Percentiles rank a stretch among this genome's conserved stretches.
phyloP scores from a whole-genome alignment of 2,888 invertebrate species.

The Epinotia nisella region DNA sequence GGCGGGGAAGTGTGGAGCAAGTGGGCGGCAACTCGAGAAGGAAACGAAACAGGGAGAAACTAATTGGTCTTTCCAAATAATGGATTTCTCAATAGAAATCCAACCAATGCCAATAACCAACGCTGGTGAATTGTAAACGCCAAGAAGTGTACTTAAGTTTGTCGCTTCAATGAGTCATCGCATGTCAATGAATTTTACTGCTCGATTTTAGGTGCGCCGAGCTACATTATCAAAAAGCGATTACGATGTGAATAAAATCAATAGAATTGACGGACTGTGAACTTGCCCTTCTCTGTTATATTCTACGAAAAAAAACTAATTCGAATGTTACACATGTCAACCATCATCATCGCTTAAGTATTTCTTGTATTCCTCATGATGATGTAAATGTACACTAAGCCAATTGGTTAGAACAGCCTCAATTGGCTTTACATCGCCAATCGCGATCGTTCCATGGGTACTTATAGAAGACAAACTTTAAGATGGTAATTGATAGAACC shows the following conservation, averaged over 20 bases:
- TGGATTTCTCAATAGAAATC: too few relatives aligned
- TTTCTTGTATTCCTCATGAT: background rate
- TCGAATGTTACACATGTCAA: background rate
- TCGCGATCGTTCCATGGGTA: constrained; percentile 28
- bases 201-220: too few relatives aligned
- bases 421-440: constrained; percentile 26
- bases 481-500: background rate
- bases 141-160: background rate
- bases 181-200: too few relatives aligned
- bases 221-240: too few relatives aligned
- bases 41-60: constrained; percentile 7
- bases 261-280: background rate
- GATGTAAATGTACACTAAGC: background rate
- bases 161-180: too few relatives aligned
- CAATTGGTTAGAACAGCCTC: constrained; percentile 6
- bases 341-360: background rate
- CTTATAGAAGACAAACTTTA: constrained; percentile 4
- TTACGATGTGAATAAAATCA: too few relatives aligned
- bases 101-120: too few relatives aligned
- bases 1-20: background rate
- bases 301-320: background rate
- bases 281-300: background rate
- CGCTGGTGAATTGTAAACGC: background rate
- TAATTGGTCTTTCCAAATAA: constrained; percentile 12
- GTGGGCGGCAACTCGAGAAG: constrained; percentile 12